Evolutionary conservation across 1,140 invertebrate genomes (phyloP), one percentile per base, ranked within the genome.

Genomic region (Sitobion miscanthi): DNA sequence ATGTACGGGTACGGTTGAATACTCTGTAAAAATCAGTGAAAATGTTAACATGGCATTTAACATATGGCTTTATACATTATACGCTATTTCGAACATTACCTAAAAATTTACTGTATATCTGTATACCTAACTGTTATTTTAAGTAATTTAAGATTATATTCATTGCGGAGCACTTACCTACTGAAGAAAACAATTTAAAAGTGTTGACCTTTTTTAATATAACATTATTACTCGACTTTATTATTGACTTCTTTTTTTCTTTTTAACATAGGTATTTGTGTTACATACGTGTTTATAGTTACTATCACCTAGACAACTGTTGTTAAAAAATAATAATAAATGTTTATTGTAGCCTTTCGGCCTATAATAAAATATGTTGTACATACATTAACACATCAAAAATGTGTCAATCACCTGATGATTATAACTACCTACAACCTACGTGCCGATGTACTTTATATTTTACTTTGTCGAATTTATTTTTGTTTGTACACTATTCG

Each of bases 271-370:
- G 62, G 8, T 91, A 49, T 91, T 91, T 91, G 17, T 49, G 21
- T 91, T 82, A 23, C 14, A 57, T 14, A 57, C 49, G 21, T 93
- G 91, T 93, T 57, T 93, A 45, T 93, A 42, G 82, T 93, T 54
- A 86, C 91, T 57, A 93, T 93, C 91, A 93, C 91, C 91, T 93
- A 86, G 91, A 93, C 91, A 93, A 93, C 91, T 86, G 14, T 25
- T 83, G 30, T 90, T 62, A 91, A 93, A 93, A 86, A 93, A 86
- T 38, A 86, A 93, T 93, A 93, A 54, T 93, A 93, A 42, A 93
- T 93, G 45, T 42, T 42, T 17, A 77, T 6, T 69, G 47, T 11
- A 45, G 38, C 42, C n/a, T 49, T 20, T 38, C 30, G 8, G 49
- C 82, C 30, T 42, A 45, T 86, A 93, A 42, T 57, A 93, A 7